Conservation (phyloP, 2,888 invertebrate species). For the Heliconius cydno region DNA sequence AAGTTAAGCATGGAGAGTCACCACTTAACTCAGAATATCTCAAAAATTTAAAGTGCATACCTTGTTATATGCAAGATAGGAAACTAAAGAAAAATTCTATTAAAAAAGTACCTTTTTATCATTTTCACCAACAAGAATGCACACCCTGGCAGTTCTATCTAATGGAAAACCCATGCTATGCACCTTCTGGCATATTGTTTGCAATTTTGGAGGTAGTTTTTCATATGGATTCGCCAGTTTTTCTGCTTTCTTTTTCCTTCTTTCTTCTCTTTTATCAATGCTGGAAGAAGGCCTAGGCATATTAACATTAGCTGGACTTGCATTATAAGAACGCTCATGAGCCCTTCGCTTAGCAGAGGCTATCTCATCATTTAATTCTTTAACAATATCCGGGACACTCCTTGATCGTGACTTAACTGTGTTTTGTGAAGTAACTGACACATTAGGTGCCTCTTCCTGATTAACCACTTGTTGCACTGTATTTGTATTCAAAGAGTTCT, state of each 20-base stretch:
- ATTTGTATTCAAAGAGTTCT: slow-evolving; percentile 51
- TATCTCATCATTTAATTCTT: slow-evolving; percentile 88
- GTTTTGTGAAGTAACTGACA: slow-evolving; percentile 53
- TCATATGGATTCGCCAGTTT: slow-evolving; percentile 71
- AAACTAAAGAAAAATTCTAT: too few relatives aligned
- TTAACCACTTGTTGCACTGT: slow-evolving; percentile 49
- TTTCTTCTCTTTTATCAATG: slow-evolving; percentile 59
- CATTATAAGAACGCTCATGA: slow-evolving; percentile 78
- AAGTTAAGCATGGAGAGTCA: too few relatives aligned
- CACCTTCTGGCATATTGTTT: slow-evolving; percentile 88
- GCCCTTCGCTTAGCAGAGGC: slow-evolving; percentile 74
- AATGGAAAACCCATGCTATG: slow-evolving; percentile 95
- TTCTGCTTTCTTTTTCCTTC: slow-evolving; percentile 62
- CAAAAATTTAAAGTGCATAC: too few relatives aligned
- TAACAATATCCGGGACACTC: slow-evolving; percentile 90
- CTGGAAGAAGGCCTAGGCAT: slow-evolving; percentile 56
- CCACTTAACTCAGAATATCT: too few relatives aligned
- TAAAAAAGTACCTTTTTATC: slow-evolving; percentile 87
- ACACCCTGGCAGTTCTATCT: slow-evolving; percentile 91
- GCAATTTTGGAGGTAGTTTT: slow-evolving; percentile 79
- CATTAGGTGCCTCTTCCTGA: slow-evolving; percentile 47
- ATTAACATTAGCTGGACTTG: slow-evolving; percentile 75
- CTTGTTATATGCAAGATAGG: too few relatives aligned
- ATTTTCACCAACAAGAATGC: slow-evolving; percentile 88
- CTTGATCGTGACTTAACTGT: slow-evolving; percentile 79